Conservation (phyloP, 2,797 vertebrate genomes). For the Cyprinodon diabolis region DNA sequence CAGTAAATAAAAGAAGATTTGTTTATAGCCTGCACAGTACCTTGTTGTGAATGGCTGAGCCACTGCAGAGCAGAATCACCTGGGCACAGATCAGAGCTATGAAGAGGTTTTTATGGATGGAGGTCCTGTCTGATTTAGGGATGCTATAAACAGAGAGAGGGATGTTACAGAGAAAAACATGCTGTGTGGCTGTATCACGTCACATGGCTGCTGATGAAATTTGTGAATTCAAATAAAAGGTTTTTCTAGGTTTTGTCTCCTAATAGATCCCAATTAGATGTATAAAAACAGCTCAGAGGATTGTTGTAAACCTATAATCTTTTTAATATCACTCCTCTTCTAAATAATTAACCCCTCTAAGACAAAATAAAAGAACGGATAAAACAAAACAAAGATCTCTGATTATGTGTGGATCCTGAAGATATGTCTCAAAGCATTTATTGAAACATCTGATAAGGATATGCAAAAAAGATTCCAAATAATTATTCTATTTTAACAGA, state of each 20-base stretch:
- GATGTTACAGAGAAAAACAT: constrained; percentile 2
- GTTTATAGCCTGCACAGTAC: constrained; percentile 46
- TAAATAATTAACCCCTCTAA: neutral
- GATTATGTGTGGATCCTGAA: neutral
- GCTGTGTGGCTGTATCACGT: neutral
- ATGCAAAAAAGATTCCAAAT: no score
- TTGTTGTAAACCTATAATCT: neutral
- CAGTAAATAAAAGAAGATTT: neutral
- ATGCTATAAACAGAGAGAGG: constrained; percentile 69
- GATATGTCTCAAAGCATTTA: neutral
- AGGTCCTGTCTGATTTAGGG: constrained; percentile 83
- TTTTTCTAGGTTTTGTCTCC: neutral
- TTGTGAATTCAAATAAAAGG: neutral
- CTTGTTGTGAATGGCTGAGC: constrained; percentile 82
- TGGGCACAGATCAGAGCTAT: constrained; percentile 82
- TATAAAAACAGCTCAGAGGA: neutral
- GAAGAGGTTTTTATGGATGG: constrained; percentile 85
- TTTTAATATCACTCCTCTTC: no score
- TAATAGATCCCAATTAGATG: neutral
- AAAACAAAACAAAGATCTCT: neutral
- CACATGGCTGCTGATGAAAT: neutral
- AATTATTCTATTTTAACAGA: no score
- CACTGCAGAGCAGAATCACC: constrained; percentile 84
- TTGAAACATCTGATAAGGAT: no score
- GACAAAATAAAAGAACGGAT: neutral